phyloP scores from a whole-genome alignment of 2,113 vertebrate genomes.

The Dromas ardeola region DNA sequence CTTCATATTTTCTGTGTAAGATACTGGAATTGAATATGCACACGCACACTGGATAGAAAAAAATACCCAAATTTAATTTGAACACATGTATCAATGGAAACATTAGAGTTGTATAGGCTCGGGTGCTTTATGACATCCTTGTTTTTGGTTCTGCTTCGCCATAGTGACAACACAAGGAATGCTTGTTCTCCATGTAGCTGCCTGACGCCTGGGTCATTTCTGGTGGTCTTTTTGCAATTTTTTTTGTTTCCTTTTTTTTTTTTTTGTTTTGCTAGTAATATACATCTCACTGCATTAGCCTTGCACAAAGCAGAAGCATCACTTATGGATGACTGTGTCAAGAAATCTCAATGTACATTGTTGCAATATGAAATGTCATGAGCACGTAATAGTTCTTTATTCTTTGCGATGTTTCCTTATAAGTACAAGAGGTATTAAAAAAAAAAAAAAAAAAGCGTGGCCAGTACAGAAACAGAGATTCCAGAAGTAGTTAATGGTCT shows the following conservation, averaged over 20 bases:
- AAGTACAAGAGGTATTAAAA: neutral
- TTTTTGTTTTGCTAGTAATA: neutral
- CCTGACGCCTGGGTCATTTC: neutral
- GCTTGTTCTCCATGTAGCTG: neutral
- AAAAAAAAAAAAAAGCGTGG: neutral
- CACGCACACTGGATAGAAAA: neutral
- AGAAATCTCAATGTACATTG: neutral
- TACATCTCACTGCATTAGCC: neutral
- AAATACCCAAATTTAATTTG: neutral
- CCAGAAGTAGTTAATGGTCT: neutral
- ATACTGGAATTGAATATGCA: neutral
- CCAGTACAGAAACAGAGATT: neutral
- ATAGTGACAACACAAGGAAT: neutral
- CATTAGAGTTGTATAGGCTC: neutral
- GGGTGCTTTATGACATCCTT: neutral
- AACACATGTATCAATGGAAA: neutral
- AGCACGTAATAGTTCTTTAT: neutral
- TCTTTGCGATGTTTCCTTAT: neutral
- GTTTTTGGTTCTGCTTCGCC: neutral
- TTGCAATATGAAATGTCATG: neutral
- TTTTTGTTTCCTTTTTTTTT: neutral
- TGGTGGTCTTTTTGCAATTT: neutral
- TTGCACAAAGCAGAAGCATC: neutral
- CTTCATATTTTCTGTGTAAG: neutral
- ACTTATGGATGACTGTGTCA: neutral